A percentile compares a stretch with the other conserved stretches of the same genome.
Evolutionary conservation across 2,888 invertebrate species (phyloP).

Genomic region (Eupithecia subfuscata): DNA sequence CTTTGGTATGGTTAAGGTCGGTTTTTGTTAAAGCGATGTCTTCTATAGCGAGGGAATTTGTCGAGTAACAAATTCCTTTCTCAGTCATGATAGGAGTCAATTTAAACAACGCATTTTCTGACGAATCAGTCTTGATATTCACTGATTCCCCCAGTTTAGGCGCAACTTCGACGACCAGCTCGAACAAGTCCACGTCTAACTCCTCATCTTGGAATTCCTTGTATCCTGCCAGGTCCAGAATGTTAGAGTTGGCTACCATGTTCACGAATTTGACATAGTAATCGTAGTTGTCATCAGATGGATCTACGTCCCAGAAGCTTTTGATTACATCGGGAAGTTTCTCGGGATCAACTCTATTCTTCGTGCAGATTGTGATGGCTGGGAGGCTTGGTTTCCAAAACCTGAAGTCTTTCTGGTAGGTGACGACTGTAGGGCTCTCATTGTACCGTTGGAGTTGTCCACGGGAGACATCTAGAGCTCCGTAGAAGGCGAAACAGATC

Average conservation of each 20-base stretch:
- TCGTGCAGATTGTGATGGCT: constrained; percentile 82
- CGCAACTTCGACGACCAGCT: constrained; percentile 77
- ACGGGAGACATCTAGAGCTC: constrained; percentile 73
- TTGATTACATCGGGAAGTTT: constrained; percentile 62
- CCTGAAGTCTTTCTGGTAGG: constrained; percentile 85
- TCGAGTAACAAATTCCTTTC: constrained; percentile 85
- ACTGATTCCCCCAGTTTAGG: constrained; percentile 58
- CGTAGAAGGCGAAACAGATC: constrained; percentile 67
- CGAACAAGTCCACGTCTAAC: constrained; percentile 63
- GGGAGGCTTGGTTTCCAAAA: constrained; percentile 85
- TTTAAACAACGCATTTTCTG: constrained; percentile 58
- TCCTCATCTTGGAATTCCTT: constrained; percentile 62
- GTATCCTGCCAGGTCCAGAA: constrained; percentile 66
- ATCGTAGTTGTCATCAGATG: constrained; percentile 56
- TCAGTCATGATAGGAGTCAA: constrained; percentile 86
- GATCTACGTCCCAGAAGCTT: constrained; percentile 58
- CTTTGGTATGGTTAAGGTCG: constrained; percentile 51
- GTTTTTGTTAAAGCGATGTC: constrained; percentile 69
- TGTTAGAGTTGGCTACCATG: constrained; percentile 68
- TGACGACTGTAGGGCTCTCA: constrained; percentile 86
- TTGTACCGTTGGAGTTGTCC: constrained; percentile 83
- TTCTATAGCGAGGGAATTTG: constrained; percentile 84
- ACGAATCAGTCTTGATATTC: constrained; percentile 73
- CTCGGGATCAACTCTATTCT: constrained; percentile 62
- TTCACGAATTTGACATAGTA: constrained; percentile 71